Conservation (phyloP, 2,113 vertebrate genomes). For the Gobiocypris rarus region DNA sequence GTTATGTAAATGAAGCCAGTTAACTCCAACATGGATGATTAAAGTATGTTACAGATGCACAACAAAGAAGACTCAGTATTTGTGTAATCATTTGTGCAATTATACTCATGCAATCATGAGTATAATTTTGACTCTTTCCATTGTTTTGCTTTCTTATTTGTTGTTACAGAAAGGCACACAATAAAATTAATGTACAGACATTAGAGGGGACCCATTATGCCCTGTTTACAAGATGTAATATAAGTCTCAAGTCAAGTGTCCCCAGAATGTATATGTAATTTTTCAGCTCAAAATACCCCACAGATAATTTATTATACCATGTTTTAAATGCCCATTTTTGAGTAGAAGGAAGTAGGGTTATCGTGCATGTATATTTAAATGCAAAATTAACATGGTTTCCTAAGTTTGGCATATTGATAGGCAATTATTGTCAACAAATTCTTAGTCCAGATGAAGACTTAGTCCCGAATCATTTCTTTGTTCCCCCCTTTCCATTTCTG, state of each 20-base stretch:
- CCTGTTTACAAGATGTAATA: no score
- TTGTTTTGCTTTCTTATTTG: no score
- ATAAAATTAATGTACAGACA: neutral
- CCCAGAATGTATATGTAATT: no score
- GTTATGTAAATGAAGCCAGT: conserved; percentile 19
- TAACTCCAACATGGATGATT: neutral
- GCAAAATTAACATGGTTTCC: neutral
- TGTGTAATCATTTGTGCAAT: neutral
- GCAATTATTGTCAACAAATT: neutral
- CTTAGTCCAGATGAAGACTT: conserved; percentile 16
- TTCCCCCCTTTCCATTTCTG: neutral
- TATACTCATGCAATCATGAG: no score
- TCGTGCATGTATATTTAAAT: no score
- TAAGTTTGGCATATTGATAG: neutral
- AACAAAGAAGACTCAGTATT: neutral
- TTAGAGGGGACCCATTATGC: no score
- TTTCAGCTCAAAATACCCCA: no score
- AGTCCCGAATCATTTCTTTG: neutral
- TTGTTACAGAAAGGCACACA: no score
- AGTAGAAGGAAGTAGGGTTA: no score
- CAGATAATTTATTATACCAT: no score
- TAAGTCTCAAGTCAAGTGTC: no score
- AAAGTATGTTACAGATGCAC: neutral
- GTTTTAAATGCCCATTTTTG: no score
- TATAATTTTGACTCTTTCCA: neutral